phyloP scores from a whole-genome alignment of 2,113 vertebrate genomes.

The Guaruba guarouba region DNA sequence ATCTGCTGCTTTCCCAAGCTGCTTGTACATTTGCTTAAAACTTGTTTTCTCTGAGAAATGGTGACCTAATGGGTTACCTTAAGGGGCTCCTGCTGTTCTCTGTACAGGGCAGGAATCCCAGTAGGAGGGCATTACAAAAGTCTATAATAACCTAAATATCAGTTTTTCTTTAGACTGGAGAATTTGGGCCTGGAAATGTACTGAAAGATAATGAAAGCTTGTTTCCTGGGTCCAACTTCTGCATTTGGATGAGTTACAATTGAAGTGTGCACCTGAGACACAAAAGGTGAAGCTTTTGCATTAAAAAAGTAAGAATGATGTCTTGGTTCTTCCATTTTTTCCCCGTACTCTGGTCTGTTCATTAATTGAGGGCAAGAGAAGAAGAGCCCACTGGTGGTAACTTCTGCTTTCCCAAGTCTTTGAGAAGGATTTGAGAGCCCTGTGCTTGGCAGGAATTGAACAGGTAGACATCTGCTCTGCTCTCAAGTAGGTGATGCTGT shows the following conservation, averaged over 20 bases:
- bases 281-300: neutral
- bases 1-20: neutral
- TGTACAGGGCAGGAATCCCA: neutral
- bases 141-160: neutral
- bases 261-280: neutral
- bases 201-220: neutral
- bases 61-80: neutral
- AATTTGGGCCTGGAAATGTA: neutral
- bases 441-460: neutral
- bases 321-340: neutral
- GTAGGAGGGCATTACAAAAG: neutral
- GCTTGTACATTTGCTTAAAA: neutral
- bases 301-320: neutral
- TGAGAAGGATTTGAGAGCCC: neutral
- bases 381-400: neutral
- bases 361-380: neutral
- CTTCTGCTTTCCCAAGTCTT: neutral
- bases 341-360: neutral
- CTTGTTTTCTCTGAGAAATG: neutral
- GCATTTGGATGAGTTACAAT: neutral
- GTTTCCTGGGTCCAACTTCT: neutral
- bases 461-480: neutral
- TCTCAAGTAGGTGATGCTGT: neutral
- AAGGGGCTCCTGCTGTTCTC: neutral
- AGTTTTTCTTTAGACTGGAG: neutral